Base-by-base conservation (phyloP, 1,140 invertebrate genomes). In the Paraescarpia echinospica region DNA sequence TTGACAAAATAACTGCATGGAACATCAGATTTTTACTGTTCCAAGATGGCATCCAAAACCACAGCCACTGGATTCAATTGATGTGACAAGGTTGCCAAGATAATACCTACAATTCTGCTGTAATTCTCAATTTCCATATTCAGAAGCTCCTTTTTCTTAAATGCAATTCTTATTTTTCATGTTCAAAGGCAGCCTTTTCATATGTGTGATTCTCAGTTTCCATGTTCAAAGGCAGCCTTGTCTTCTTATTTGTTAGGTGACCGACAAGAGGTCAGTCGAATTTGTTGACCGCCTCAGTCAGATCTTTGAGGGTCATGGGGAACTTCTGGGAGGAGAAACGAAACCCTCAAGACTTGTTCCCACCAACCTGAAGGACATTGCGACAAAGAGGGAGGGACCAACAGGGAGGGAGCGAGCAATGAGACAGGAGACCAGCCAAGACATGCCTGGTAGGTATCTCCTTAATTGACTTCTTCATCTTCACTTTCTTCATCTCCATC, bases 341-440 rank as follows among this genome's bases (percentile, higher is more conserved):
- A 94, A 94, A 93, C 95, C 95, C 14, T 95, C 95, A 4, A 94
- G 95, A 91, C 94, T 96, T 89, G 94, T 96, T n/a, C 94, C 94
- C 5, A 94, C 92, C 35, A 94, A 94, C 33, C 33, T 94, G 59
- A 89, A 94, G n/a, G 91, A 94, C 22, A 33, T 22, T 27, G 34
- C 41, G 12, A n/a, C 6, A 91, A n/a, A 12, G 34, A 6, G 14
- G 89, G 48, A 91, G 35, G 33, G 35, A 33, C 4, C 91, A 91
- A 8, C 6, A 91, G 41, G 33, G 34, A 6, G 14, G 89, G 48
- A 91, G 35, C 6, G 35, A 33, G 35, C 91, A 91, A 8, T 35
- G 31, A 34, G 2, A 91, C 33, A 91, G 35, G 33, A 91, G 91
- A 35, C 35, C 91, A 35, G 5, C 34, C 34, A 34, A 89, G 34